phyloP scores from a whole-genome alignment of 2,888 invertebrate species.

The Lasioglossum lativentre region DNA sequence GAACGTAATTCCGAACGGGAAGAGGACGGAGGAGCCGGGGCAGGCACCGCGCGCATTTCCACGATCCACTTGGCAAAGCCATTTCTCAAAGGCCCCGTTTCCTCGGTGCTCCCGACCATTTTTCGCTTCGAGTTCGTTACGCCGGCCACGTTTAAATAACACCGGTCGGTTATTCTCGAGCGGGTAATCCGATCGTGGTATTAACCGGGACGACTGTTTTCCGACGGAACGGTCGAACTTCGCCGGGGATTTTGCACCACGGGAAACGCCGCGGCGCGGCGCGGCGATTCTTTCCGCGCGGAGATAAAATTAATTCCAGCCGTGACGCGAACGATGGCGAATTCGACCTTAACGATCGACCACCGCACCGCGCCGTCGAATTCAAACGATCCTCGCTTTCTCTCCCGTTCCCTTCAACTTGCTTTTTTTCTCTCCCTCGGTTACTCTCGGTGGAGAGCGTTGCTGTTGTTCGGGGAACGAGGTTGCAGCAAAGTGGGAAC shows the following conservation, averaged over 20 bases:
- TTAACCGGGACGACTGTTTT: conserved; percentile 32
- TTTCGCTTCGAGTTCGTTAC: conserved; percentile 50
- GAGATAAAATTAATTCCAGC: conserved; percentile 35
- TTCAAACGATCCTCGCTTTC: conserved; percentile 12
- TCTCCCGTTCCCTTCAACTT: neutral
- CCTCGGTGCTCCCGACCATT: conserved; percentile 13
- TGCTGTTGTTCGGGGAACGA: conserved; percentile 6
- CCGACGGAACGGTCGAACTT: conserved; percentile 17
- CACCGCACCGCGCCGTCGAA: conserved; percentile 3
- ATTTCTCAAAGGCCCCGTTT: conserved; percentile 33
- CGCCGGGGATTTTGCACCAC: neutral
- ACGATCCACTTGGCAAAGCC: conserved; percentile 44
- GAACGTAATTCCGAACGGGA: conserved; percentile 23
- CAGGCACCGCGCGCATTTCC: conserved; percentile 20
- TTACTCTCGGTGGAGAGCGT: neutral
- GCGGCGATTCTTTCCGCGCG: conserved; percentile 8
- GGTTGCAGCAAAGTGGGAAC: conserved; percentile 23
- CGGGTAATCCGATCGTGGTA: conserved; percentile 49
- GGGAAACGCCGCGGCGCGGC: neutral
- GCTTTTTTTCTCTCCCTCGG: neutral
- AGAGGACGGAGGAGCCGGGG: neutral
- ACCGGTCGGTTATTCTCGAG: conserved; percentile 27
- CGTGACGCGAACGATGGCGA: neutral
- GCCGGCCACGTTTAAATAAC: conserved; percentile 47
- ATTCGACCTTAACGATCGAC: conserved; percentile 40